Evolutionary conservation across 1,140 invertebrate species (phyloP).

Genomic region (Acromyrmex heyeri): DNA sequence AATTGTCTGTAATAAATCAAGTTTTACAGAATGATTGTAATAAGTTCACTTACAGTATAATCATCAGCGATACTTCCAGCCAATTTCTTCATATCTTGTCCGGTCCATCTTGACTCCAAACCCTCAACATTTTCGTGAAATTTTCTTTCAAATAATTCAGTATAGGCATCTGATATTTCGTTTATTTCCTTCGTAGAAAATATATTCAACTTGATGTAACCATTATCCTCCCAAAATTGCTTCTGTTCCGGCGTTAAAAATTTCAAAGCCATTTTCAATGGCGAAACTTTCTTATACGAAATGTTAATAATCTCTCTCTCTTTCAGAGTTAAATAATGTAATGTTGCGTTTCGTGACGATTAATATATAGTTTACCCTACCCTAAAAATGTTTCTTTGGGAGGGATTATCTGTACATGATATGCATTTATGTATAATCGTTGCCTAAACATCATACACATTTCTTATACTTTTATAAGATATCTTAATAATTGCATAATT

Average conservation of each 20-base stretch:
- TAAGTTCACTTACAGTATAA: constrained; percentile 79
- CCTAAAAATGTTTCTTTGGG: background rate
- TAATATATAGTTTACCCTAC: constrained; percentile 45
- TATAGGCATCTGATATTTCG: constrained; percentile 85
- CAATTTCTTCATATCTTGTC: constrained; percentile 84
- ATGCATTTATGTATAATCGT: background rate
- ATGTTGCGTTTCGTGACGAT: background rate
- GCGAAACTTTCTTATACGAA: background rate
- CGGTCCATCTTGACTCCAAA: constrained; percentile 86
- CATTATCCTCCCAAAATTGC: constrained; percentile 86
- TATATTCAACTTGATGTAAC: constrained; percentile 86
- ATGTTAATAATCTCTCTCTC: constrained; percentile 1
- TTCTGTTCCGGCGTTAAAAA: constrained; percentile 85
- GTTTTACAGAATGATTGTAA: background rate
- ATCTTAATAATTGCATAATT: background rate
- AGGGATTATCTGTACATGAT: constrained; percentile 21
- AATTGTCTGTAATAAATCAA: background rate
- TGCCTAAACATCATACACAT: background rate
- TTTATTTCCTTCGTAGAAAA: constrained; percentile 84
- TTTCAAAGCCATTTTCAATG: constrained; percentile 78
- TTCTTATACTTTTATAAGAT: background rate
- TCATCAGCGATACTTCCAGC: constrained; percentile 75
- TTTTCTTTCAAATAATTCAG: constrained; percentile 85
- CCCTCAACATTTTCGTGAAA: constrained; percentile 76
- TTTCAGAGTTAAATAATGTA: background rate